A percentile compares a stretch with the other conserved stretches of the same genome.
Conservation (phyloP, 1,140 invertebrate genomes). For the Trachymyrmex cornetzi region DNA sequence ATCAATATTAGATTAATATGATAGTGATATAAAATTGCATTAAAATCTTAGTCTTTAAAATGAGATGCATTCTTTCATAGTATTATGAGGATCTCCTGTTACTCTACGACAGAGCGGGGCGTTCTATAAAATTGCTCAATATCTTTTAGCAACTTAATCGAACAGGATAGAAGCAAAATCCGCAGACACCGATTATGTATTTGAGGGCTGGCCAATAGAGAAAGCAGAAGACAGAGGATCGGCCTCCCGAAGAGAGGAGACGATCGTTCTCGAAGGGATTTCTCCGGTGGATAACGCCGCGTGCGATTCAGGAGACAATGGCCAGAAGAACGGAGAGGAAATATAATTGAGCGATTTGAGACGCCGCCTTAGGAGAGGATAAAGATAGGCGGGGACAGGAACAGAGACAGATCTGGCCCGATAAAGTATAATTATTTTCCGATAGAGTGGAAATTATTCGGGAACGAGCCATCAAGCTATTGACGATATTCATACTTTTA, state of each 20-base stretch:
- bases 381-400: constrained; percentile 50
- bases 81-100: background rate
- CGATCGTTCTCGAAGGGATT: constrained; percentile 73
- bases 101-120: background rate
- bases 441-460: constrained; percentile 87
- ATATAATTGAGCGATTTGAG: constrained; percentile 86
- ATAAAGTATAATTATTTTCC: constrained; percentile 87
- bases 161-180: constrained; percentile 74
- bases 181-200: constrained; percentile 73
- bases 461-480: constrained; percentile 85
- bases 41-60: background rate
- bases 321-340: constrained; percentile 78
- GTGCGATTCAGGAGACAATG: constrained; percentile 76
- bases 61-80: background rate
- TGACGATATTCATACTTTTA: constrained; percentile 87
- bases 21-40: background rate
- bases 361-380: constrained; percentile 71
- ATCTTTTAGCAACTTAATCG: constrained; percentile 79
- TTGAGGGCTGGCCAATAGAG: constrained; percentile 65
- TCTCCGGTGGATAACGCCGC: constrained; percentile 64
- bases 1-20: background rate
- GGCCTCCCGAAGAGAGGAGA: constrained; percentile 64
- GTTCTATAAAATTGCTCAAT: constrained; percentile 47
- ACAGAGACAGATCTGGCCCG: constrained; percentile 75
- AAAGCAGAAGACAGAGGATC: constrained; percentile 62